phyloP scores from a whole-genome alignment of 2,113 vertebrate genomes.

The Eulemur rufifrons region DNA sequence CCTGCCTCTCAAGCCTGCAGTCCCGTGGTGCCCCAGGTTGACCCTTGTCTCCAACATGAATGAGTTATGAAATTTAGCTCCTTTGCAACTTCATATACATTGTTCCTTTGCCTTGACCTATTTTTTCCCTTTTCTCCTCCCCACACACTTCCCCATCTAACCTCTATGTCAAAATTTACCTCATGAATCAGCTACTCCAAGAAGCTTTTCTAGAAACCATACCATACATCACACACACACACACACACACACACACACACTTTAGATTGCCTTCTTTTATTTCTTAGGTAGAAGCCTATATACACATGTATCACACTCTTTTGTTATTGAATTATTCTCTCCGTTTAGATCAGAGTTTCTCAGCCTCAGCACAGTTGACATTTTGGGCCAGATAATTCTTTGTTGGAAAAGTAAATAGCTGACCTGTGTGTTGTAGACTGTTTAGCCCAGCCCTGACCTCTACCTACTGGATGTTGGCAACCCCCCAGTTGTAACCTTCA shows the following conservation, averaged over 20 bases:
- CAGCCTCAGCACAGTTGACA: not conserved
- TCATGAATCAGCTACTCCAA: not conserved
- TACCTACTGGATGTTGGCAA: not conserved
- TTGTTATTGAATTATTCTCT: not conserved
- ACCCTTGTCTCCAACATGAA: not conserved
- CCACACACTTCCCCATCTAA: not conserved
- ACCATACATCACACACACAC: too few relatives aligned
- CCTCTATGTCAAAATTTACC: not conserved
- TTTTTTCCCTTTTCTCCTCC: not conserved
- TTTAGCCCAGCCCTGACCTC: not conserved
- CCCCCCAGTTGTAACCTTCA: not conserved
- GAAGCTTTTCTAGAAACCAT: not conserved
- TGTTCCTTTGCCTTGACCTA: not conserved
- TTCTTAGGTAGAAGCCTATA: not conserved
- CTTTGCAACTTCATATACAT: not conserved
- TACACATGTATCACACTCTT: not conserved
- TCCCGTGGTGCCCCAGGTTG: not conserved
- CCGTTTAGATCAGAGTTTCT: not conserved
- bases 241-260: not conserved
- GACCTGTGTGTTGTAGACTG: not conserved
- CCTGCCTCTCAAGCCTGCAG: not conserved
- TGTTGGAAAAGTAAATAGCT: not conserved
- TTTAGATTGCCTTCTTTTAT: not conserved
- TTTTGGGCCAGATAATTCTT: not conserved
- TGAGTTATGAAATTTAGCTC: not conserved